Evolutionary conservation across 2,888 invertebrate species (phyloP), one percentile per base, ranked within the genome.

Genomic region (Leucozona laternaria): DNA sequence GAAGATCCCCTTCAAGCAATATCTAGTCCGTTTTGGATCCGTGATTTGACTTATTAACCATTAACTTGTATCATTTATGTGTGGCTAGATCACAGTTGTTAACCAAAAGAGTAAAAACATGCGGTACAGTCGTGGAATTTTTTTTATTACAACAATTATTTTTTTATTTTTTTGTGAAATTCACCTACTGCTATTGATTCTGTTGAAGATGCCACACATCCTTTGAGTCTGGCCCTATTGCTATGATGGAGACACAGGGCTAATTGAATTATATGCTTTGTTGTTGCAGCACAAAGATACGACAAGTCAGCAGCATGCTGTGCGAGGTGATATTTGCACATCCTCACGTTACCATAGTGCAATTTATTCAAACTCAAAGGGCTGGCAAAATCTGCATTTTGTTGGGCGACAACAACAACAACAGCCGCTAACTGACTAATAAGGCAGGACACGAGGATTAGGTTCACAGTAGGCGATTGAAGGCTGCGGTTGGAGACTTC

Each of bases 191-290:
- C 20, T 20, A n/a, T 66, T 48, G 81, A 55, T 62, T 81, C 64
- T 50, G 64, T 40, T 40, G 34, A 81, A 79, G 71, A 82, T 82
- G 71, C 78, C 86, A 82, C 79, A 78, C 86, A 86, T 86, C 81
- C 82, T 86, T 82, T 37, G 80, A 50, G 50, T 15, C 40, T 57
- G 57, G 53, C 40, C 34, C 45, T 40, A 57, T 28, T 57, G 55
- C 77, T 78, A 75, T 64, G 81, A 75, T 58, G 81, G 60, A 70
- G 81, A 81, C 85, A 71, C 85, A 71, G 50, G 40, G 82, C 86
- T 86, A 86, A 86, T 86, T 86, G 86, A 86, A 86, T 86, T 86
- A 86, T 86, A 86, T 82, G 70, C 71, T 82, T 76, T 86, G 82
- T 86, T 86, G 82, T 82, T 86, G 82, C 55, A 73, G 55, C 75